These are phyloP conservation scores for Drosophila nr. fundita DNA, from an alignment of 2,888 invertebrate genomes.

Conservation along the genomic window DNA sequence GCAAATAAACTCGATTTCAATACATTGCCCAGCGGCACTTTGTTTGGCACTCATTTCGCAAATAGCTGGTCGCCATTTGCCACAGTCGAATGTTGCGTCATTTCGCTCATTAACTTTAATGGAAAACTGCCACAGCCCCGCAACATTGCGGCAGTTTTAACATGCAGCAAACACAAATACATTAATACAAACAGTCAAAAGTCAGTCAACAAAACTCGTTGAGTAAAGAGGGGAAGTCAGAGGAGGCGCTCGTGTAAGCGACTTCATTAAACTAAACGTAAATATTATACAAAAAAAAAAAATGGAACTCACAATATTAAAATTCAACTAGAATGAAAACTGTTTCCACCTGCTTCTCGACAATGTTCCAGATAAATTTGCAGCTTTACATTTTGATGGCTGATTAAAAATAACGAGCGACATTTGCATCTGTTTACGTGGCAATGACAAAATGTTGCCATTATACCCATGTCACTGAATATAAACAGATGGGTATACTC, in stretches of 20 bases:
- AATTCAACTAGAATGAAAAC: conserved; percentile 35
- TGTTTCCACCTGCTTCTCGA: conserved; percentile 9
- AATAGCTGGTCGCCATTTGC: conserved; percentile 45
- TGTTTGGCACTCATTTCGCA: conserved; percentile 34
- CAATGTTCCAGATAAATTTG: conserved; percentile 34
- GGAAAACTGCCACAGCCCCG: conserved; percentile 3
- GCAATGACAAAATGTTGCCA: conserved; percentile 19
- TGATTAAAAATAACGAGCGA: conserved; percentile 71
- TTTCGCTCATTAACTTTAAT: conserved; percentile 60
- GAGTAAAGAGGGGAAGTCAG: not conserved
- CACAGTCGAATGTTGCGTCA: conserved; percentile 18
- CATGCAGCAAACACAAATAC: conserved; percentile 30
- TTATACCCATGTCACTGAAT: conserved; percentile 2
- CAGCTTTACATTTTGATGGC: conserved; percentile 64
- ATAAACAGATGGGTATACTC: not conserved
- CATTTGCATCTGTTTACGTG: conserved; percentile 61
- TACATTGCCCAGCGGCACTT: conserved; percentile 34
- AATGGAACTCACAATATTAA: conserved; percentile 30
- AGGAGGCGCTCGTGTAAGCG: not conserved
- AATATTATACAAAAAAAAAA: conserved; percentile 44
- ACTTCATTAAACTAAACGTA: conserved; percentile 66
- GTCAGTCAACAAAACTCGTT: conserved; percentile 11
- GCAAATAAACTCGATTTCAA: conserved; percentile 40
- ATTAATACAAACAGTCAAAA: conserved; percentile 37
- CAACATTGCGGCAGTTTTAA: conserved; percentile 26